These are phyloP conservation scores for Poliocrania exsul DNA, from an alignment of 2,797 vertebrate genomes.

Conservation along the genomic window DNA sequence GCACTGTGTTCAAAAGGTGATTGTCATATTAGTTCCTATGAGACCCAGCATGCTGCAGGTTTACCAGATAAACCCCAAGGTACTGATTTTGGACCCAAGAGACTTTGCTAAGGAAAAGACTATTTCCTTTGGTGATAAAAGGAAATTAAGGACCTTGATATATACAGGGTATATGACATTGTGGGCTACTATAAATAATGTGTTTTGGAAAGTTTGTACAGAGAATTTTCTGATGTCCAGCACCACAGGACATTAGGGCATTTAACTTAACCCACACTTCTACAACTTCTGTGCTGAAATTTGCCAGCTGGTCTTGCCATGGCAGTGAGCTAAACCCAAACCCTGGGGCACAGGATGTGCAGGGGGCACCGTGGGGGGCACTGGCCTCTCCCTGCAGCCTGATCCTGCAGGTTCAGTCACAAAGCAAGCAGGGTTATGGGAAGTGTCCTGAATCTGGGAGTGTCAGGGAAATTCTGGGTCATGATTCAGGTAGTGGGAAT, in stretches of 20 bases:
- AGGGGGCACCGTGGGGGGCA: accelerated
- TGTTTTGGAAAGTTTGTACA: neutral
- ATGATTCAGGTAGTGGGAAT: neutral
- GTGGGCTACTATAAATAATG: neutral
- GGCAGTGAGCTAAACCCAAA: neutral
- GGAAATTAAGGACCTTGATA: neutral
- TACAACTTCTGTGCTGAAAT: neutral
- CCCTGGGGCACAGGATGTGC: neutral
- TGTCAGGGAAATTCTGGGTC: neutral
- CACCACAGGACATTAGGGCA: neutral
- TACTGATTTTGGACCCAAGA: neutral
- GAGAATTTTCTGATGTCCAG: neutral
- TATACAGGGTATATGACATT: neutral
- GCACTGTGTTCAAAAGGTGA: neutral
- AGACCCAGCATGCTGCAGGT: neutral
- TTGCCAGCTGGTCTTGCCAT: neutral
- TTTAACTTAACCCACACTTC: neutral
- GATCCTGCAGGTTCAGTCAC: accelerated
- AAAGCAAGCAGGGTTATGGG: neutral
- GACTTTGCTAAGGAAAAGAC: neutral
- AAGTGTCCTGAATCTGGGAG: neutral
- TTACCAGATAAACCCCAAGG: neutral
- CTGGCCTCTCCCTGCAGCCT: neutral
- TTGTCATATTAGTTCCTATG: neutral
- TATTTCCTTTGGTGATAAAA: neutral